Conservation (phyloP, 2,888 invertebrate species). For the Ormyrus labotus region DNA sequence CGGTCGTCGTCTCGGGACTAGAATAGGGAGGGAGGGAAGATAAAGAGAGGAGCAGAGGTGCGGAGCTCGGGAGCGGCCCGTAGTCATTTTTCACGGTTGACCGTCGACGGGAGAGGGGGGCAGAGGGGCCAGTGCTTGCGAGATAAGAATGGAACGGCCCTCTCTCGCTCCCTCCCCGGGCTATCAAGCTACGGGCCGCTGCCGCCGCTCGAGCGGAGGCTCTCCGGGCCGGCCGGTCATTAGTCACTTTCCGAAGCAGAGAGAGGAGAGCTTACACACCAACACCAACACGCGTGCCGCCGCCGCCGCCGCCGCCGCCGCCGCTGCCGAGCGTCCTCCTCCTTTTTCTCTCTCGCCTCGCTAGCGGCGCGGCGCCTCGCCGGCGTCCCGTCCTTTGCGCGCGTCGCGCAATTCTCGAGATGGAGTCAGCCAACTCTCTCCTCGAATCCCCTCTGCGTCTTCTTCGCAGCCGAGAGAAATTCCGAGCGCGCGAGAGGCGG, state of each 20-base stretch:
- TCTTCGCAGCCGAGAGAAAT: constrained; percentile 44
- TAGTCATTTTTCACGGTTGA: constrained; percentile 73
- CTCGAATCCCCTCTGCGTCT: constrained; percentile 4
- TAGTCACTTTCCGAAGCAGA: constrained; percentile 76
- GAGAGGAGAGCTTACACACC: constrained; percentile 69
- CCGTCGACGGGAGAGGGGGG: constrained; percentile 68
- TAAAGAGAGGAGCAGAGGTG: constrained; percentile 50
- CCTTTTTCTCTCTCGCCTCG: constrained; percentile 41
- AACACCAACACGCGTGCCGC: constrained; percentile 52
- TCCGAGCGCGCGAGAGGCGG: constrained; percentile 34
- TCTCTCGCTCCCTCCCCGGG: constrained; percentile 62
- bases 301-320: constrained; percentile 10
- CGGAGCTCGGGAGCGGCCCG: constrained; percentile 59
- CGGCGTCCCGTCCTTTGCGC: constrained; percentile 46
- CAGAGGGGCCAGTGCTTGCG: constrained; percentile 54
- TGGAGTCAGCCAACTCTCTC: constrained; percentile 56
- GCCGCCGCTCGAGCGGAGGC: constrained; percentile 66
- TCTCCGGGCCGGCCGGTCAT: constrained; percentile 68
- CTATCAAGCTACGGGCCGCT: constrained; percentile 45
- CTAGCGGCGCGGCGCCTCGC: constrained; percentile 38
- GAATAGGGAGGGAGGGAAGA: constrained; percentile 25
- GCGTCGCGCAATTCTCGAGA: constrained; percentile 53
- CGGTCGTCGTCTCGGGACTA: too few relatives aligned
- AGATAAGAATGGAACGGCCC: constrained; percentile 66
- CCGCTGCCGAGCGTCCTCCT: constrained; percentile 21